A percentile compares a stretch with the other conserved stretches of the same genome.
phyloP scores from a whole-genome alignment of 2,888 invertebrate genomes.

The Rhyacophila evoluta region DNA sequence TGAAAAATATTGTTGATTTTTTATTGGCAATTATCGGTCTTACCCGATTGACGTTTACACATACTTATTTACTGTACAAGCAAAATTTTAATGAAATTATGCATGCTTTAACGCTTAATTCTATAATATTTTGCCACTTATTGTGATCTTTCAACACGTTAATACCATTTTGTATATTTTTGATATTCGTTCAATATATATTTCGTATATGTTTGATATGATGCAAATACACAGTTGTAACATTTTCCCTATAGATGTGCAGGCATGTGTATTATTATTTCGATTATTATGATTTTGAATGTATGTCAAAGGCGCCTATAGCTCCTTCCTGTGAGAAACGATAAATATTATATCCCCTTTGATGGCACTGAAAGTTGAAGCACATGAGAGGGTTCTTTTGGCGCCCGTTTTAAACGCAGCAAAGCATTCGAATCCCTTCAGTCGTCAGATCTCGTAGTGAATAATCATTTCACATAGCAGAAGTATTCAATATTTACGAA shows the following conservation, averaged over 20 bases:
- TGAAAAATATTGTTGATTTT: too few species aligned
- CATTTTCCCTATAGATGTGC: not conserved
- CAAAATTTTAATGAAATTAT: too few species aligned
- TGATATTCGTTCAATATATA: too few species aligned
- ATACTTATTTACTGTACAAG: too few species aligned
- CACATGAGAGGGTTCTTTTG: not conserved
- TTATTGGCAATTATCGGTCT: too few species aligned
- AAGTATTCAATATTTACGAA: not conserved
- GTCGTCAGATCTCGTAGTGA: not conserved
- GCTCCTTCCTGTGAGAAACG: conserved; percentile 2
- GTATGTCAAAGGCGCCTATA: conserved; percentile 2
- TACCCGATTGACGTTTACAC: too few species aligned
- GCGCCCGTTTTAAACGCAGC: not conserved
- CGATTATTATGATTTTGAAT: not conserved
- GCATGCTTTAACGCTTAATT: too few species aligned
- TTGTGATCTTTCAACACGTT: too few species aligned
- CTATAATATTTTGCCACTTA: too few species aligned
- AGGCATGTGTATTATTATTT: not conserved
- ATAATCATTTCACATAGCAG: not conserved
- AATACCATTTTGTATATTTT: too few species aligned
- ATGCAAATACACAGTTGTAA: too few species aligned
- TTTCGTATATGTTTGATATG: too few species aligned
- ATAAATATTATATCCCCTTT: conserved; percentile 20
- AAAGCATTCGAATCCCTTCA: conserved; percentile 3
- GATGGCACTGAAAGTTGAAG: conserved; percentile 3